Evolutionary conservation across 2,113 vertebrate genomes (phyloP).

Genomic region (Odocoileus virginianus): DNA sequence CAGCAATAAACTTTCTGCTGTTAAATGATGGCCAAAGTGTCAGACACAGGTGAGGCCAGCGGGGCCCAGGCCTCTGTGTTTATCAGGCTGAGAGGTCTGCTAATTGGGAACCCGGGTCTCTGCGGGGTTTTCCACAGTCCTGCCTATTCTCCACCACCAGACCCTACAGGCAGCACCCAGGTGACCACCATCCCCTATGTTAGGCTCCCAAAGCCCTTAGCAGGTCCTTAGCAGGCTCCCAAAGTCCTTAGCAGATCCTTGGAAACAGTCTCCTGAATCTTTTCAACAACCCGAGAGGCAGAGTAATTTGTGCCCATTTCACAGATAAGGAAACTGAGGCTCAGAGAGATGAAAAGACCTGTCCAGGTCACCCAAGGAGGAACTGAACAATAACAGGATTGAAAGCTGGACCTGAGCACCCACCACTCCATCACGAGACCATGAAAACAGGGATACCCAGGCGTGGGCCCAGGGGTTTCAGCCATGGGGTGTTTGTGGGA

Average conservation of each 20-base stretch:
- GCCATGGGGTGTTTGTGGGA: fast-evolving
- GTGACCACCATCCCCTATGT: too few relatives aligned
- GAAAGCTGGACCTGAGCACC: fast-evolving
- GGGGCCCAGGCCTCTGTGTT: background rate
- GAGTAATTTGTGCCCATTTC: background rate
- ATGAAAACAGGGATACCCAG: fast-evolving
- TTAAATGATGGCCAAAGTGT: slow-evolving; percentile 64
- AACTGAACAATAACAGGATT: fast-evolving
- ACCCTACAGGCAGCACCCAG: background rate
- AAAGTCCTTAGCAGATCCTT: background rate
- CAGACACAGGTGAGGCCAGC: slow-evolving; percentile 39
- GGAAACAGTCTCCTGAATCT: background rate
- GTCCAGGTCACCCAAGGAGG: background rate
- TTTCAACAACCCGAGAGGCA: background rate
- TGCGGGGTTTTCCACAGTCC: background rate
- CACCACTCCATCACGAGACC: fast-evolving
- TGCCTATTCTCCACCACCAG: background rate
- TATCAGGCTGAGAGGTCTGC: background rate
- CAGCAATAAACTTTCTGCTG: slow-evolving; percentile 75
- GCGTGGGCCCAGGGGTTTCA: fast-evolving
- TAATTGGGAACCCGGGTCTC: background rate
- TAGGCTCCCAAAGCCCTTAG: background rate
- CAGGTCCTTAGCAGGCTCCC: background rate
- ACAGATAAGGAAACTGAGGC: background rate
- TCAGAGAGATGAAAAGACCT: background rate